Evolutionary conservation across 2,797 vertebrate species (phyloP).

Genomic region (Manis pentadactyla): DNA sequence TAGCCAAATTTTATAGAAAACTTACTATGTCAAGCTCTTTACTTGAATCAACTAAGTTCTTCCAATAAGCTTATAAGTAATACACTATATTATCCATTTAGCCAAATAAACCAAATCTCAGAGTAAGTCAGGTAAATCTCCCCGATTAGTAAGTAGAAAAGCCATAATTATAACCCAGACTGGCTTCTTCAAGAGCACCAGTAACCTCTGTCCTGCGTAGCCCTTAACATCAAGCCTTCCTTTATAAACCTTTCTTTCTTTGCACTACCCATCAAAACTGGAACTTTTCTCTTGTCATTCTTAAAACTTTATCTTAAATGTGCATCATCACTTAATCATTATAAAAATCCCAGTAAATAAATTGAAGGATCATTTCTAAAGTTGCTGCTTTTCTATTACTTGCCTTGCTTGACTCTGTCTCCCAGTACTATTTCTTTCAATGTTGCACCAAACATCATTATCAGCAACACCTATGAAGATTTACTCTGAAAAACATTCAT

Average conservation of each 20-base stretch:
- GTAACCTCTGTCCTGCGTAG: neutral
- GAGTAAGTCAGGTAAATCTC: neutral
- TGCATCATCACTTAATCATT: neutral
- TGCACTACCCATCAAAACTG: neutral
- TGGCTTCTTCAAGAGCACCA: neutral
- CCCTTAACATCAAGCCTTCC: neutral
- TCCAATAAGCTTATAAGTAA: neutral
- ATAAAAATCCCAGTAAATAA: neutral
- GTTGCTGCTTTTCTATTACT: neutral
- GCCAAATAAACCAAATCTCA: neutral
- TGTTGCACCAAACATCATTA: neutral
- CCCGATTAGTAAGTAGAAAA: neutral
- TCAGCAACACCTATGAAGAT: neutral
- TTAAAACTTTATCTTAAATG: slow-evolving; percentile 36
- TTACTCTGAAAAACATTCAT: neutral
- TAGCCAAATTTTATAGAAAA: neutral
- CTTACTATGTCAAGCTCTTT: neutral
- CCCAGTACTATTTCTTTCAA: neutral
- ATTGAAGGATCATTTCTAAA: neutral
- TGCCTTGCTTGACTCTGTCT: neutral
- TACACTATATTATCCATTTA: neutral
- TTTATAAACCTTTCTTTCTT: neutral
- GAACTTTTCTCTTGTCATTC: neutral
- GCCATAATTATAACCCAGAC: neutral
- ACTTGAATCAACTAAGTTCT: neutral